phyloP scores from a whole-genome alignment of 2,888 invertebrate species.

The Troides helena region DNA sequence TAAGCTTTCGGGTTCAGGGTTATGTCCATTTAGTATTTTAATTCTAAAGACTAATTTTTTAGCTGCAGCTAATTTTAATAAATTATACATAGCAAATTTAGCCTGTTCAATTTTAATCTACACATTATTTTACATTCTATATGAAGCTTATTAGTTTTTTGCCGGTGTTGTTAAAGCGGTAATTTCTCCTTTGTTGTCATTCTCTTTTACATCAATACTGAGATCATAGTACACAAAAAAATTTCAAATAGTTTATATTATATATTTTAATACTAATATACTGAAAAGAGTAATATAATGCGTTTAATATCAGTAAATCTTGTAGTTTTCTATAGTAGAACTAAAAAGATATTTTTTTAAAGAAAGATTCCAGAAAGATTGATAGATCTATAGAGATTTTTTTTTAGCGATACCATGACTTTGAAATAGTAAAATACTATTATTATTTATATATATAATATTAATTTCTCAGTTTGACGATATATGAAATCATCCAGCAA shows the following conservation, averaged over 20 bases:
- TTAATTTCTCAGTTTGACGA: too few species aligned
- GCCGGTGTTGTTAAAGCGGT: conserved; percentile 27
- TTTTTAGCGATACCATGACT: too few species aligned
- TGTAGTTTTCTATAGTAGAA: too few species aligned
- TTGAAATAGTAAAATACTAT: too few species aligned
- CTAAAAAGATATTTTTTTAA: background rate
- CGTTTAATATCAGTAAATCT: background rate
- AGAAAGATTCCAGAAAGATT: conserved; percentile 11
- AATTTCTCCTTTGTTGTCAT: conserved; percentile 26
- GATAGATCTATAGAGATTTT: background rate
- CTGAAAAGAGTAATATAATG: background rate
- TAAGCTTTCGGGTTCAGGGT: conserved; percentile 15
- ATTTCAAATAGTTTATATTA: too few species aligned
- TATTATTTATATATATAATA: too few species aligned
- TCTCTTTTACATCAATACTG: conserved; percentile 11
- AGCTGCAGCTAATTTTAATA: conserved; percentile 19
- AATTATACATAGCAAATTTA: conserved; percentile 15
- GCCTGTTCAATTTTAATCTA: conserved; percentile 21
- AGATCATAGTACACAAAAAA: conserved; percentile 1
- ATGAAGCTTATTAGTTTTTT: conserved; percentile 15
- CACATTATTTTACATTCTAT: conserved; percentile 13
- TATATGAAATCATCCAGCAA: too few species aligned
- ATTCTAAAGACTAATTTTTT: conserved; percentile 22
- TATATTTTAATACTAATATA: background rate
- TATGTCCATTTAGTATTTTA: background rate